Conservation (phyloP, 1,140 invertebrate genomes). For the Drosophila willistoni region DNA sequence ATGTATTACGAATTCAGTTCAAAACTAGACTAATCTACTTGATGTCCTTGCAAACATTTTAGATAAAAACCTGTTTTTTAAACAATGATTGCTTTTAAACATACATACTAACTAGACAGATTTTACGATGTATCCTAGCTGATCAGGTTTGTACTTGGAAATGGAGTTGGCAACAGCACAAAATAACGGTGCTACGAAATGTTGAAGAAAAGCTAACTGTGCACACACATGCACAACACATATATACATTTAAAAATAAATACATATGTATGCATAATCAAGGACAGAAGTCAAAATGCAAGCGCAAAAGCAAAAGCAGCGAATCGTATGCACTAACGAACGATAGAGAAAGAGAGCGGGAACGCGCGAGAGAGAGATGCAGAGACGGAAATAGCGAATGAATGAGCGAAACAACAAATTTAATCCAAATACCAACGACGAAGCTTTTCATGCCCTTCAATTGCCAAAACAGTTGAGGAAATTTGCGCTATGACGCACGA, state of each 20-base stretch:
- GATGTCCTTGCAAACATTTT: too few relatives aligned
- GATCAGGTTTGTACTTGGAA: not conserved
- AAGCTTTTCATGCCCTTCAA: constrained; percentile 58
- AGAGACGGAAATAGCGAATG: constrained; percentile 10
- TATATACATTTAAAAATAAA: too few relatives aligned
- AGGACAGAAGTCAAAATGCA: constrained; percentile 65
- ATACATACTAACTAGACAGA: too few relatives aligned
- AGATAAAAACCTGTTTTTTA: too few relatives aligned
- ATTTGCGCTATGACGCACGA: constrained; percentile 47
- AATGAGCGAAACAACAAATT: constrained; percentile 18
- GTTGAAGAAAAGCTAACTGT: constrained; percentile 57
- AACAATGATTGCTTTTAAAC: too few relatives aligned
- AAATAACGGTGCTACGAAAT: constrained; percentile 42
- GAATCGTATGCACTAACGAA: constrained; percentile 31
- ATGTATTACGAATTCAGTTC: too few relatives aligned
- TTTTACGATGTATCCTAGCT: too few relatives aligned
- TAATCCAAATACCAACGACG: constrained; percentile 30
- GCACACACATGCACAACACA: too few relatives aligned
- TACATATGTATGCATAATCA: constrained; percentile 52
- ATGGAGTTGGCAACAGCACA: constrained; percentile 1
- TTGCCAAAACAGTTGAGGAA: constrained; percentile 34
- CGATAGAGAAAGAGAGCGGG: not conserved
- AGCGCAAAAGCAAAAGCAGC: constrained; percentile 32
- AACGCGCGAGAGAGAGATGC: not conserved
- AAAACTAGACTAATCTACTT: too few relatives aligned